These are phyloP conservation scores for Cyclura pinguis DNA, from an alignment of 2,797 vertebrate species.

Conservation along the genomic window DNA sequence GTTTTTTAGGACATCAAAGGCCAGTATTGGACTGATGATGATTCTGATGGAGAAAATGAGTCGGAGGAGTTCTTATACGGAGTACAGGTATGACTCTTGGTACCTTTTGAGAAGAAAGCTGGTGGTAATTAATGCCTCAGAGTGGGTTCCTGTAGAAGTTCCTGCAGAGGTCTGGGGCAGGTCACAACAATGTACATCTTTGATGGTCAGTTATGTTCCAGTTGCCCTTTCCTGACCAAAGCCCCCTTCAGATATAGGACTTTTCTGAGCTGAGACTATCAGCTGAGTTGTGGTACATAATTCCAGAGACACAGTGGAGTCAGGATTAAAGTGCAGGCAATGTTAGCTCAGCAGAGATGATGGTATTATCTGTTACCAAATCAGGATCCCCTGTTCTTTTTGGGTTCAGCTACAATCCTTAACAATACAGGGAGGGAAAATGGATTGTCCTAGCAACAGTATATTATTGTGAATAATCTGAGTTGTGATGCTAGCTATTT, in stretches of 20 bases:
- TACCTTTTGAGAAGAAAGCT: too few relatives aligned
- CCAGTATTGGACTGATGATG: conserved; percentile 97
- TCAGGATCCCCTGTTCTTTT: too few relatives aligned
- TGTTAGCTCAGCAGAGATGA: background rate
- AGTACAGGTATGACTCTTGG: conserved; percentile 86
- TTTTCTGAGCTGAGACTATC: background rate
- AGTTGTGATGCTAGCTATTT: too few relatives aligned
- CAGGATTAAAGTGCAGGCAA: background rate
- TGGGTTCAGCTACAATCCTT: too few relatives aligned
- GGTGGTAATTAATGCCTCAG: background rate
- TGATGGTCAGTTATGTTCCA: background rate
- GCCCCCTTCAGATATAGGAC: background rate
- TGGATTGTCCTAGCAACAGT: too few relatives aligned
- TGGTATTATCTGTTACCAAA: background rate
- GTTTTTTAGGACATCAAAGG: conserved; percentile 92
- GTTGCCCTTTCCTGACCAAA: too few relatives aligned
- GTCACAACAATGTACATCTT: background rate
- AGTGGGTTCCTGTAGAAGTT: background rate
- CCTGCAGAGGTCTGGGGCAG: background rate
- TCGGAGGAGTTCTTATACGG: conserved; percentile 97
- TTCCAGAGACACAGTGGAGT: background rate
- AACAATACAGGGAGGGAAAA: too few relatives aligned
- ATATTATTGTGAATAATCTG: too few relatives aligned
- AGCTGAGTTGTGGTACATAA: background rate
- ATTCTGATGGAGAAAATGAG: conserved; percentile 98